Conservation (phyloP, 1,140 invertebrate genomes). For the Dreissena rostriformis region DNA sequence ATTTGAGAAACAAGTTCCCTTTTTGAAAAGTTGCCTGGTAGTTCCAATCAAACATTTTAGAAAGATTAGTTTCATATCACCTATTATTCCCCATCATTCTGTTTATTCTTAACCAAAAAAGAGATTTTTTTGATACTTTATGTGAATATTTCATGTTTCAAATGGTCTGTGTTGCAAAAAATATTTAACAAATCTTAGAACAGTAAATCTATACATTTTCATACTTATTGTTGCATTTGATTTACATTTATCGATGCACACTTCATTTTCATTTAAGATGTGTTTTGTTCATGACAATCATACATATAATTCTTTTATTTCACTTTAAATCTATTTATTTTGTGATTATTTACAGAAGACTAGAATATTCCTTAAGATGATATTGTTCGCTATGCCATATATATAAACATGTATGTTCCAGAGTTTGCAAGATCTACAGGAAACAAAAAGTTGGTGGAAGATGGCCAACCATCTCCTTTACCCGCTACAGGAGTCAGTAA, state of each 20-base stretch:
- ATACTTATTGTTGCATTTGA: neutral
- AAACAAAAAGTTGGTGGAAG: slow-evolving; percentile 93
- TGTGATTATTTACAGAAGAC: too few relatives aligned
- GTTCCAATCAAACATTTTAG: neutral
- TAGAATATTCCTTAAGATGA: too few relatives aligned
- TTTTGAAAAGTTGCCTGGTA: neutral
- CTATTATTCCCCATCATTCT: neutral
- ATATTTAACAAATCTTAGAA: too few relatives aligned
- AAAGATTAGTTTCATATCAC: neutral
- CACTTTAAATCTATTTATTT: slow-evolving; percentile 17
- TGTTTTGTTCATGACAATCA: neutral
- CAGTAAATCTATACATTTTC: neutral
- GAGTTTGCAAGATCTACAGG: slow-evolving; percentile 97
- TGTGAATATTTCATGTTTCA: too few relatives aligned
- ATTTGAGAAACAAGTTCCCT: neutral
- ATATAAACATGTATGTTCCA: slow-evolving; percentile 83
- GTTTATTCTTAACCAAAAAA: neutral
- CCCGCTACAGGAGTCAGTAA: slow-evolving; percentile 92
- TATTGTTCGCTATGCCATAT: too few relatives aligned
- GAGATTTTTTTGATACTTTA: too few relatives aligned
- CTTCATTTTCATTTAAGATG: neutral
- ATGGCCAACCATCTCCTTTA: slow-evolving; percentile 92
- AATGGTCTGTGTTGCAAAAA: too few relatives aligned
- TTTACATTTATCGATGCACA: neutral
- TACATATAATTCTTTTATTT: neutral